Evolutionary conservation across 2,113 vertebrate species (phyloP), one percentile per base, ranked within the genome.

Genomic region (Phaetusa simplex): DNA sequence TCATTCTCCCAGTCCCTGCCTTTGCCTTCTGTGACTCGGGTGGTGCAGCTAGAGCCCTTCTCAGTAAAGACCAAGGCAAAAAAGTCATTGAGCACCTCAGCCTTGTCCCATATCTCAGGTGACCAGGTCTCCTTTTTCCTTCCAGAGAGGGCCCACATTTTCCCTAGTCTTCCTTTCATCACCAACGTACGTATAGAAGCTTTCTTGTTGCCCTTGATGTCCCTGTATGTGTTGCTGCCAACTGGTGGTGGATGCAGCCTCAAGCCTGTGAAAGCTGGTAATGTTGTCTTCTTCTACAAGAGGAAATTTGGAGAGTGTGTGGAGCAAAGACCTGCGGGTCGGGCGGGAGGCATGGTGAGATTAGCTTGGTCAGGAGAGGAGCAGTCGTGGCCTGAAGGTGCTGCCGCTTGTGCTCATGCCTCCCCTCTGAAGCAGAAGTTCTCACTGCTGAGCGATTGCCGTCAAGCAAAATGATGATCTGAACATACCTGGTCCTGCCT

Each of bases 341-440:
- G 1, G 38, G 43, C 2, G 1, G 38, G 43, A 66, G 19, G 49
- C 0, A 0, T 5, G 2, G 3, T 3, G 0, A 72, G 77, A 49
- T 16, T 6, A 2, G 5, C 22, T 66, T 80, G 61, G 21, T 67
- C 2, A 1, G 64, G 38, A 82, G 30, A 77, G 27, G 22, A 78
- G 67, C 42, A 45, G 3, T 49, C 23, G 1, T 52, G 50, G 14
- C 23, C 43, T 81, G 23, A n/a, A 55, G 18, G 27, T 53, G 59
- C 83, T 80, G 86, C 34, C 83, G 23, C 21, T 58, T 69, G 32
- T 38, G 32, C 7, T 59, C 30, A 1, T 77, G 14, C 12, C 24
- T 18, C 29, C 73, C n/a, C 45, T 47, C 34, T 72, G 47, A 38
- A 70, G 29, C 27, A 45, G 32, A 84, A 84, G 9, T 70, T 93